Percentiles rank a stretch among this genome's conserved stretches.
These are phyloP conservation scores for Octonoba sinensis DNA, from an alignment of 2,888 invertebrate species.

Conservation along the genomic window DNA sequence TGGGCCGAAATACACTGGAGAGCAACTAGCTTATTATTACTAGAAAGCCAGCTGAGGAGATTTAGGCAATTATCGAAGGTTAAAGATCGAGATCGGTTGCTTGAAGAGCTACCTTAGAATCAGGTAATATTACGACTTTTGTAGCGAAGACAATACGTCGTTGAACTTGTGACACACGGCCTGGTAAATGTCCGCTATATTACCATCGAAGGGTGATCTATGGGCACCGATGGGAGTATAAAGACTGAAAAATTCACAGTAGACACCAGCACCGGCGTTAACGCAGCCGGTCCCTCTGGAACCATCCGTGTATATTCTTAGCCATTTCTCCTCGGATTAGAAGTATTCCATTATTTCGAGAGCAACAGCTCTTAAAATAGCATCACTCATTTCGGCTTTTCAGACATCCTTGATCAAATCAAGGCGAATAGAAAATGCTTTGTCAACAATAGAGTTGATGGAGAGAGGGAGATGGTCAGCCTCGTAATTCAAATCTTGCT, in stretches of 20 bases:
- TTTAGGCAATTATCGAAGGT: too few species aligned
- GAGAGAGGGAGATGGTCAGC: neutral
- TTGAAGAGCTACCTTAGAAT: too few species aligned
- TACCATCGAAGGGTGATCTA: neutral
- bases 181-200: neutral
- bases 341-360: neutral
- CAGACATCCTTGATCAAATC: too few species aligned
- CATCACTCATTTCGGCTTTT: neutral
- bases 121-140: too few species aligned
- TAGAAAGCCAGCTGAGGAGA: too few species aligned
- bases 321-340: neutral
- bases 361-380: neutral
- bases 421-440: conserved; percentile 1
- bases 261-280: neutral
- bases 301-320: too few species aligned
- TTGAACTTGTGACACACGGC: neutral
- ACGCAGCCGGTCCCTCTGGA: neutral
- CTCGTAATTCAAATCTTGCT: neutral
- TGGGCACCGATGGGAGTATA: neutral
- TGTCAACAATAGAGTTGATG: neutral
- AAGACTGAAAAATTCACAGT: neutral
- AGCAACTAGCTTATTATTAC: too few species aligned
- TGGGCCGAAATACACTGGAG: too few species aligned
- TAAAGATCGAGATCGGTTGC: too few species aligned
- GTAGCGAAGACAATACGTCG: too few species aligned